Percentiles rank a stretch among this genome's conserved stretches.
These are phyloP conservation scores for Rhinoderma darwinii DNA, from an alignment of 2,113 vertebrate species.

Conservation along the genomic window DNA sequence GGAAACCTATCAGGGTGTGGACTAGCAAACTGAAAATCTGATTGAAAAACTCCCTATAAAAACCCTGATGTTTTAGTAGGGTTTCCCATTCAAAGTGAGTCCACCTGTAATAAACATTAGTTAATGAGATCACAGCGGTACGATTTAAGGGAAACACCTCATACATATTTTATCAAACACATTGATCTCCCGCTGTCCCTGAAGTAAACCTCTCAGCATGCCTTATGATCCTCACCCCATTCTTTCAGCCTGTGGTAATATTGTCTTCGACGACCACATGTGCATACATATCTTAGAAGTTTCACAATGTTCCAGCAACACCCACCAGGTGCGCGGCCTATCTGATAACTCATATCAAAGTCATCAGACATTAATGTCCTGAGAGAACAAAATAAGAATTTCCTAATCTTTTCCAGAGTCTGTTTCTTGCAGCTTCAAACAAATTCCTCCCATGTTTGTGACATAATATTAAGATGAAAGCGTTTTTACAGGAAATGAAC, in stretches of 20 bases:
- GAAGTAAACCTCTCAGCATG: not conserved
- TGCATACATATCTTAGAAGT: slow-evolving; percentile 35
- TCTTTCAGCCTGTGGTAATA: not conserved
- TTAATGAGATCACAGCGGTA: not conserved
- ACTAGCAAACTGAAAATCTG: no score
- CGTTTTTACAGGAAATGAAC: not conserved
- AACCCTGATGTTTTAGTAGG: no score
- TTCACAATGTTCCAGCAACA: slow-evolving; percentile 34
- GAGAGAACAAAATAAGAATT: slow-evolving; percentile 32
- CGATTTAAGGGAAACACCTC: not conserved
- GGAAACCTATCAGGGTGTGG: no score
- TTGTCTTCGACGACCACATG: slow-evolving; percentile 23
- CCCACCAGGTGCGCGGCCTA: slow-evolving; percentile 36
- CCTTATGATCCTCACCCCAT: not conserved
- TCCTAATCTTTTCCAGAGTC: slow-evolving; percentile 44
- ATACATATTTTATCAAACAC: not conserved
- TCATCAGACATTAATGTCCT: slow-evolving; percentile 41
- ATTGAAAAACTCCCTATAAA: no score
- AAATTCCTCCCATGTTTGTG: slow-evolving; percentile 21
- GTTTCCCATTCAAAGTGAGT: no score
- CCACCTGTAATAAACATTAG: not conserved
- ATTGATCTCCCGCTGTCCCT: not conserved
- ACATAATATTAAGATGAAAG: slow-evolving; percentile 25
- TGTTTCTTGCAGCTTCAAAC: slow-evolving; percentile 20
- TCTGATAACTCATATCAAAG: slow-evolving; percentile 35